Conservation (phyloP, 1,140 invertebrate species). For the Lepidurus arcticus region DNA sequence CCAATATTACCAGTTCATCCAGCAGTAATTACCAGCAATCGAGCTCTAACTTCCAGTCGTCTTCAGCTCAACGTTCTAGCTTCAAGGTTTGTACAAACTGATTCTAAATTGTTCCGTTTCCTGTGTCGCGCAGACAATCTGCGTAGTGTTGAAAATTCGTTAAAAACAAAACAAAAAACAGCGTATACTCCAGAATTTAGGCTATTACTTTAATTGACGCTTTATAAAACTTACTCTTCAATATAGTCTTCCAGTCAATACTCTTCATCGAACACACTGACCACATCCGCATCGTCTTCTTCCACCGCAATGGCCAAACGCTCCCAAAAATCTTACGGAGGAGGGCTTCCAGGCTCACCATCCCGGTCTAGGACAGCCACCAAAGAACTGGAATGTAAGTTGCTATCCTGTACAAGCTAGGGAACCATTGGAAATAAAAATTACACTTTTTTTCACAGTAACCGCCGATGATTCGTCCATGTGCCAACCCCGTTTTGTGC, state of each 20-base stretch:
- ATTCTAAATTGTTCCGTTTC: not conserved
- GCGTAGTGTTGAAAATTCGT: too few relatives aligned
- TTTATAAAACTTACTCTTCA: not conserved
- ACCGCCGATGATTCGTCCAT: conserved; percentile 77
- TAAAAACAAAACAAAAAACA: too few relatives aligned
- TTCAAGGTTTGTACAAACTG: not conserved
- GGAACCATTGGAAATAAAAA: not conserved
- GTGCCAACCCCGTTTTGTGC: conserved; percentile 74
- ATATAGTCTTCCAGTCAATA: conserved; percentile 26
- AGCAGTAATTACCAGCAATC: conserved; percentile 1
- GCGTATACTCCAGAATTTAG: too few relatives aligned
- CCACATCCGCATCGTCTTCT: conserved; percentile 24
- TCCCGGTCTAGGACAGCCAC: conserved; percentile 79
- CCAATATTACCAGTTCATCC: not conserved
- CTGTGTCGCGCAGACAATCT: too few relatives aligned
- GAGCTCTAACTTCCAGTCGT: conserved; percentile 18
- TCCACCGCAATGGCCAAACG: conserved; percentile 46
- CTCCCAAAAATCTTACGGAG: conserved; percentile 68
- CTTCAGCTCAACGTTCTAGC: conserved; percentile 7
- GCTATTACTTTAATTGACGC: not conserved
- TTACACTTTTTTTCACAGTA: conserved; percentile 48
- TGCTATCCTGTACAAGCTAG: not conserved
- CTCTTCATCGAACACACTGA: conserved; percentile 23
- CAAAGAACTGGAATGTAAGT: conserved; percentile 80
- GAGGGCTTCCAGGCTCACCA: conserved; percentile 63